Base-by-base conservation (phyloP, 2,888 invertebrate genomes). In the Drosophila ustulata region DNA sequence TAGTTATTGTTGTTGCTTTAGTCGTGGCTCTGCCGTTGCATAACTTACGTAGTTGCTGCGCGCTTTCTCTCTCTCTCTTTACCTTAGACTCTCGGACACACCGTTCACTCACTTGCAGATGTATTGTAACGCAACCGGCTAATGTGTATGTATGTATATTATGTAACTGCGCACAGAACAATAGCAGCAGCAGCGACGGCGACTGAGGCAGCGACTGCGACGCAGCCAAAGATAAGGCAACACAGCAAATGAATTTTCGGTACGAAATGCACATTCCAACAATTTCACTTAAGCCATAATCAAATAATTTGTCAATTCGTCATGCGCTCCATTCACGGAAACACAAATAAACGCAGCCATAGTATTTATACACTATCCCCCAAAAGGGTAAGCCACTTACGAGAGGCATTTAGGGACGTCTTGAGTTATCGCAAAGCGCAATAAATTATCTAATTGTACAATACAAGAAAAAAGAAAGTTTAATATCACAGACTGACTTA, bases 271-370 rank as follows among this genome's bases (percentile, higher is more conserved):
- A 58, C 53, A 74, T 68, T 55, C 30, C 52, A 57, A 43, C 45
- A 61, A 57, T 57, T 74, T 69, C 18, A 75, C 53, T 75, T 55
- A 50, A 74, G 39, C 75, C 26, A 63, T 28, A 47, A 63, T 56
- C 65, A 59, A 61, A 71, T 66, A 58, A 66, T 71, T 66, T 68
- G 50, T 66, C 53, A 59, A 67, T 65, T 71, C 52, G 46, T 63
- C 52, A 71, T 67, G 67, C 80, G 58, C 37, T 69, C 18, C 51
- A 73, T 61, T 72, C 50, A 68, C 68, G 78, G 72, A 78, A 72
- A 79, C 63, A 80, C 73, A 79, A 85, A 82, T 79, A 82, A 75
- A 63, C 65, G 50, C 43, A 43, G 49, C 56, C 28, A 53, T 50
- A 37, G 39, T 50, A 55, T 57, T 34, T 34, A 41, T 41, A 53